These are phyloP conservation scores for Lampris megalopsis DNA, from an alignment of 2,113 vertebrate genomes.

Conservation along the genomic window DNA sequence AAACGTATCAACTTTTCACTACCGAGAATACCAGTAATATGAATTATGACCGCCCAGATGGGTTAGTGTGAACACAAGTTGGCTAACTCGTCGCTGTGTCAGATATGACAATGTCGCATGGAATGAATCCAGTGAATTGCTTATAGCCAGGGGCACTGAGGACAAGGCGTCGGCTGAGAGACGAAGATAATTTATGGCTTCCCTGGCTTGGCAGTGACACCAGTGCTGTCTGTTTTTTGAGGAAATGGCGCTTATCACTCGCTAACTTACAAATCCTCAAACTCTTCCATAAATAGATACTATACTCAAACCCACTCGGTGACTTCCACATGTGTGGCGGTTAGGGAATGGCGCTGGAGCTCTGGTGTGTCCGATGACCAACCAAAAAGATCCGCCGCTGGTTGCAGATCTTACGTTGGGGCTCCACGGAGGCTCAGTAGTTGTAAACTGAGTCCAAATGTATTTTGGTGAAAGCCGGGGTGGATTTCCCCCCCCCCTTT, in stretches of 20 bases:
- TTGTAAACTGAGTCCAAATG: too few species aligned
- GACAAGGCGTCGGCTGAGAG: conserved; percentile 54
- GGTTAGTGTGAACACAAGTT: too few species aligned
- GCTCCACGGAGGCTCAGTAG: too few species aligned
- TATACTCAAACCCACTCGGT: conserved; percentile 26
- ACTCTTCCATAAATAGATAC: conserved; percentile 52
- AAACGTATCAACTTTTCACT: too few species aligned
- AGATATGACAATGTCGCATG: conserved; percentile 2
- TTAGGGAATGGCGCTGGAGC: too few species aligned
- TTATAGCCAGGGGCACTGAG: conserved; percentile 40
- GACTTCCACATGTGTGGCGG: background rate
- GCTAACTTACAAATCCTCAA: conserved; percentile 52
- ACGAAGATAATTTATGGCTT: conserved; percentile 62
- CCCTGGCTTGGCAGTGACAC: conserved; percentile 62
- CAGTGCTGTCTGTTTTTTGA: conserved; percentile 57
- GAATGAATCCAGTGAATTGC: conserved; percentile 59
- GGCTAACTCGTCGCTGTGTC: background rate
- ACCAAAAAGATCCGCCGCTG: too few species aligned
- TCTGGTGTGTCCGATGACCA: too few species aligned
- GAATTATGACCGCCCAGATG: too few species aligned
- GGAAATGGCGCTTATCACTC: conserved; percentile 59
- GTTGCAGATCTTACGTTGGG: too few species aligned
- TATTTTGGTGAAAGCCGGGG: too few species aligned
- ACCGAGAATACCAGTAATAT: too few species aligned
- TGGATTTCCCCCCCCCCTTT: too few species aligned